Percentiles rank a stretch among this genome's conserved stretches.
Evolutionary conservation across 2,113 vertebrate species (phyloP).

Genomic region (Brachyhypopomus occidentalis): DNA sequence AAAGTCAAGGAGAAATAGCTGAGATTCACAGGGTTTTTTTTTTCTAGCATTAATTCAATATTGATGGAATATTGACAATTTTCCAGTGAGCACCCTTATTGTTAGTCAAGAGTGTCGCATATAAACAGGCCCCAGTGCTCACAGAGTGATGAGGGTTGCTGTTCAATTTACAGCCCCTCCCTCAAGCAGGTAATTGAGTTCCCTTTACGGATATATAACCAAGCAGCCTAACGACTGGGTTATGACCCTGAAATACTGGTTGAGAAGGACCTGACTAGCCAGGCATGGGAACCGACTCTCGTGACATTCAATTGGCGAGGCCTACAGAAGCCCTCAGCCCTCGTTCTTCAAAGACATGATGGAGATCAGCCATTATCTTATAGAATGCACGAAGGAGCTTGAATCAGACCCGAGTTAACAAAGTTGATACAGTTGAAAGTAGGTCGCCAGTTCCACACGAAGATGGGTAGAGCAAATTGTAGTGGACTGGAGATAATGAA

Average conservation of each 20-base stretch:
- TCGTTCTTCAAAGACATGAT: slow-evolving; percentile 39
- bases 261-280: slow-evolving; percentile 48
- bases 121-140: slow-evolving; percentile 15
- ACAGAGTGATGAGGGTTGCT: slow-evolving; percentile 26
- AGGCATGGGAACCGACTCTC: slow-evolving; percentile 6
- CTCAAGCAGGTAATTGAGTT: slow-evolving; percentile 48
- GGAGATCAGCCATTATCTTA: slow-evolving; percentile 26
- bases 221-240: slow-evolving; percentile 52
- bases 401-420: slow-evolving; percentile 36
- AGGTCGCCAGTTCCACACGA: slow-evolving; percentile 22
- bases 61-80: slow-evolving; percentile 55
- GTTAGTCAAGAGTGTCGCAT: slow-evolving; percentile 48
- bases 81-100: slow-evolving; percentile 59
- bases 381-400: slow-evolving; percentile 27
- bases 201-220: slow-evolving; percentile 50
- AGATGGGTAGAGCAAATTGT: slow-evolving; percentile 44
- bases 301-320: slow-evolving; percentile 37
- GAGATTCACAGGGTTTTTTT: slow-evolving; percentile 43
- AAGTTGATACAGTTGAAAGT: slow-evolving; percentile 34
- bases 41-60: slow-evolving; percentile 51
- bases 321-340: not conserved
- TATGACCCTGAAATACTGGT: slow-evolving; percentile 52
- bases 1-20: not conserved
- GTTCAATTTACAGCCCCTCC: slow-evolving; percentile 36
- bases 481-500: slow-evolving; percentile 21